Evolutionary conservation across 1,140 invertebrate species (phyloP).

Genomic region (Orius laevigatus): DNA sequence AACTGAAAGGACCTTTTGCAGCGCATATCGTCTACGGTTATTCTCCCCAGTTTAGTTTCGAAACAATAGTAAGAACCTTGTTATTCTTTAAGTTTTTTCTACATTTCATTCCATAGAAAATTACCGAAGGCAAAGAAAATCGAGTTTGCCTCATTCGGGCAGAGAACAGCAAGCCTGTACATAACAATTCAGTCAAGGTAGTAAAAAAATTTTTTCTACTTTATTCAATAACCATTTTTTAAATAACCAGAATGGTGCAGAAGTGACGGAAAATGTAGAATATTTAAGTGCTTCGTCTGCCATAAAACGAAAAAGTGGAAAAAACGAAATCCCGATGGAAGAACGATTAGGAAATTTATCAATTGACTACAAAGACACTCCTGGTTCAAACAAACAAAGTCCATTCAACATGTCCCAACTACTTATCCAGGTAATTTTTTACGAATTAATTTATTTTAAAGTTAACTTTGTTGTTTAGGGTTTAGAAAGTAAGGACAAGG

Average conservation of each 20-base stretch:
- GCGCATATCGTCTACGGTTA: conserved; percentile 10
- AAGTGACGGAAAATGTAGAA: not conserved
- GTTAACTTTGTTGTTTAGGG: conserved; percentile 12
- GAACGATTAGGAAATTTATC: conserved; percentile 12
- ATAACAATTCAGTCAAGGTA: too few relatives aligned
- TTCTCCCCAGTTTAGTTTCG: conserved; percentile 12
- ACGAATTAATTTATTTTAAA: too few relatives aligned
- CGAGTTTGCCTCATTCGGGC: not conserved
- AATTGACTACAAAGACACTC: conserved; percentile 1
- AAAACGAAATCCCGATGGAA: conserved; percentile 15
- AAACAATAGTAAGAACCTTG: conserved; percentile 8
- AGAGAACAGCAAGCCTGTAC: not conserved
- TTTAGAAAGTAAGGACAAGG: conserved; percentile 13
- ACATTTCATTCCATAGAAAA: not conserved
- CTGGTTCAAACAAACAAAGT: not conserved
- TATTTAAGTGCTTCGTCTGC: not conserved
- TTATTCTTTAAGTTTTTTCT: not conserved
- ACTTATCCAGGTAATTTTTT: conserved; percentile 11
- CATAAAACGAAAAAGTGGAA: conserved; percentile 2
- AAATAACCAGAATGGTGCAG: not conserved
- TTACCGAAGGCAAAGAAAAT: not conserved
- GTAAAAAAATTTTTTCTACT: not conserved
- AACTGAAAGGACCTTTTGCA: conserved; percentile 3
- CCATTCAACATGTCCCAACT: conserved; percentile 12
- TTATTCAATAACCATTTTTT: conserved; percentile 3